A percentile compares a stretch with the other conserved stretches of the same genome.
Evolutionary conservation across 2,113 vertebrate species (phyloP).

Genomic region (Burhinus bistriatus): DNA sequence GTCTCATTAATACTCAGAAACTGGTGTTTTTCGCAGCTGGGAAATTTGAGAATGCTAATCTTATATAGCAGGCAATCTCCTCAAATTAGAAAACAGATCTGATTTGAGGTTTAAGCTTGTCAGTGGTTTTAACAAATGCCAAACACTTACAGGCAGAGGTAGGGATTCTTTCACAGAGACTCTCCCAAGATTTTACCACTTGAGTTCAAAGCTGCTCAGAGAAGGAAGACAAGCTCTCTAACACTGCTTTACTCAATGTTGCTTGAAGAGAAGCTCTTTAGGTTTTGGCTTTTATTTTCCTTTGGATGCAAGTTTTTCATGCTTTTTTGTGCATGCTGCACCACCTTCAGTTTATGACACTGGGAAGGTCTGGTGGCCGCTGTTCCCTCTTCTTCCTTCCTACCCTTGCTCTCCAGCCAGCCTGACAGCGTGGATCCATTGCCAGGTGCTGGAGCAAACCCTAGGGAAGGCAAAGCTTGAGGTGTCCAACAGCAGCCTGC

Average conservation of each 20-base stretch:
- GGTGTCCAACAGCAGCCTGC: background rate
- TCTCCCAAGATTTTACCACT: background rate
- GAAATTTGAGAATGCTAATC: background rate
- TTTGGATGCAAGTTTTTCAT: background rate
- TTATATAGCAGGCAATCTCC: background rate
- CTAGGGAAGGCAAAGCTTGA: background rate
- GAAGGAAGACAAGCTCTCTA: background rate
- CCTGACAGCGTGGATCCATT: background rate
- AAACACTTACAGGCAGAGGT: background rate
- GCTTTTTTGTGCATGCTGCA: background rate
- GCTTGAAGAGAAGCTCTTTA: background rate
- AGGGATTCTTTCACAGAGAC: background rate
- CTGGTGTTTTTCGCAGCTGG: background rate
- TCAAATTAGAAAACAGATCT: background rate
- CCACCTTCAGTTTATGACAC: background rate
- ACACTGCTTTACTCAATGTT: background rate
- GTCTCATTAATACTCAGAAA: background rate
- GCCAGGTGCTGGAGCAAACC: background rate
- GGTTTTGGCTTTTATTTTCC: background rate
- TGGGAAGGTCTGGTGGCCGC: background rate
- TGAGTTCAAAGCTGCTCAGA: background rate
- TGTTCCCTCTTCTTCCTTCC: background rate
- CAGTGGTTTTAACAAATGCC: background rate
- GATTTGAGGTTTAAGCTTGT: background rate
- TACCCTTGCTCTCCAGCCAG: background rate